These are phyloP conservation scores for Muntiacus reevesi DNA, from an alignment of 2,113 vertebrate genomes.

Conservation along the genomic window DNA sequence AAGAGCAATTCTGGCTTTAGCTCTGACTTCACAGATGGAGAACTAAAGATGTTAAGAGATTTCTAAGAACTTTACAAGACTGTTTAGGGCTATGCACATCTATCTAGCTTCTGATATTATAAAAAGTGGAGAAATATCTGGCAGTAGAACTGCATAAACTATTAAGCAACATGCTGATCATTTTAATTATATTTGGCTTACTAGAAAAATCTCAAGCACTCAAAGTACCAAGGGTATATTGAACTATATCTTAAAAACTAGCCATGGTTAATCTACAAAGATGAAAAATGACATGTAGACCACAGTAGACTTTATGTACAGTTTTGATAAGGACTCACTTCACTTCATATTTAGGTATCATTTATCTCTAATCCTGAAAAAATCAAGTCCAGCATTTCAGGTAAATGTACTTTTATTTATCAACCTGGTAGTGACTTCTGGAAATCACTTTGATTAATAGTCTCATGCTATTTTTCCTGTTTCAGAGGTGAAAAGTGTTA, in stretches of 20 bases:
- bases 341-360: neutral
- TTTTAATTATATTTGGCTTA: constrained; percentile 28
- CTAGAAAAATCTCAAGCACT: neutral
- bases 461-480: neutral
- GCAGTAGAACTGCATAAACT: neutral
- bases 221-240: neutral
- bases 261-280: neutral
- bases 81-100: neutral
- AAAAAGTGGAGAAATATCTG: neutral
- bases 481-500: neutral
- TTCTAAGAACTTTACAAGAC: neutral
- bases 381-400: neutral
- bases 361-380: constrained; percentile 17
- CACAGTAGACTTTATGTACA: neutral
- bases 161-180: neutral
- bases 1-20: constrained; percentile 23
- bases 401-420: neutral
- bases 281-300: neutral
- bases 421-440: neutral
- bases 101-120: neutral
- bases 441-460: neutral
- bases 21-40: constrained; percentile 19
- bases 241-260: neutral
- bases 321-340: neutral
- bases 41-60: neutral